Conservation (phyloP, 2,797 vertebrate species). For the Platalea minor region DNA sequence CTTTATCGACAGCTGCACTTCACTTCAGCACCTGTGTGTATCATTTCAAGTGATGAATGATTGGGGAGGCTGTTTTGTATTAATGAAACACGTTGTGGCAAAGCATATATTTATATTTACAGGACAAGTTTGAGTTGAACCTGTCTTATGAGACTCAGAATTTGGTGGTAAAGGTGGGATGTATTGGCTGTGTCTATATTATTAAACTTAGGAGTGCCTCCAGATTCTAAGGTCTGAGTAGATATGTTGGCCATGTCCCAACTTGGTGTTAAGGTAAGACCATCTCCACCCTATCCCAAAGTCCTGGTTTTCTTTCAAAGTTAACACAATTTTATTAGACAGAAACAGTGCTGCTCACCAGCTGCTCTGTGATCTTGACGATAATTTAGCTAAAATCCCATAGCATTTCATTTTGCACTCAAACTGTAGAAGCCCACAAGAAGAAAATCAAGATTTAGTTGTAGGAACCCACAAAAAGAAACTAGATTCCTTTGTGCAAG, state of each 20-base stretch:
- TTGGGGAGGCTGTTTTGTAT: conserved; percentile 9
- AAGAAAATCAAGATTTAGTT: background rate
- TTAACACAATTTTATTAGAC: background rate
- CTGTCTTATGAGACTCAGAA: background rate
- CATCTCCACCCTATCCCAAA: background rate
- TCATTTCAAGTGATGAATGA: conserved; percentile 63
- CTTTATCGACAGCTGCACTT: conserved; percentile 39
- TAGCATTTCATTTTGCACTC: background rate
- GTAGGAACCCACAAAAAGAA: background rate
- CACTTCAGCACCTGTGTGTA: conserved; percentile 53
- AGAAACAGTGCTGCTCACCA: background rate
- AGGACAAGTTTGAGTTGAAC: background rate
- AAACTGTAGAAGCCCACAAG: background rate
- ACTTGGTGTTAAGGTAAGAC: background rate
- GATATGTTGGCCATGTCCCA: background rate
- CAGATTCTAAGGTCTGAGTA: background rate
- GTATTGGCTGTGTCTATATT: background rate
- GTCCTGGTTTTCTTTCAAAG: background rate
- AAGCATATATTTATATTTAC: conserved; percentile 42
- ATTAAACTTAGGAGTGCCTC: background rate
- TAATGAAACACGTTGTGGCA: conserved; percentile 45
- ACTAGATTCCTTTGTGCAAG: background rate
- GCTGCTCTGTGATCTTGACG: background rate
- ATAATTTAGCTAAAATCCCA: background rate
- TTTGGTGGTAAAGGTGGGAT: background rate